phyloP scores from a whole-genome alignment of 2,797 vertebrate genomes.

The Liparis tanakae region DNA sequence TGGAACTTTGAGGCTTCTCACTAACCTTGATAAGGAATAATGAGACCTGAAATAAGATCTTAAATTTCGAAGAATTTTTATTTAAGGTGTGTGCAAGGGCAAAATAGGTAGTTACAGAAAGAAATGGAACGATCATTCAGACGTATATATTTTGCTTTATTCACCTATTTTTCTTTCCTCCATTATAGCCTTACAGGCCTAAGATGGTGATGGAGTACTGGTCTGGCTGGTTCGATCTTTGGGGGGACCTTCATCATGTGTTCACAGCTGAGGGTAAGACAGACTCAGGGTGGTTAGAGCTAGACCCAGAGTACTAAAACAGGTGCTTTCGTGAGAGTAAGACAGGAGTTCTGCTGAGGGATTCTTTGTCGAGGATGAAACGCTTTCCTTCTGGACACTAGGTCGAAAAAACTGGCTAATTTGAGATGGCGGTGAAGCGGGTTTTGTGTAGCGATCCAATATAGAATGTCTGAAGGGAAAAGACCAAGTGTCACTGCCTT shows the following conservation, averaged over 20 bases:
- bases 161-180: background rate
- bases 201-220: constrained; percentile 97
- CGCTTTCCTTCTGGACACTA: constrained; percentile 15
- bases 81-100: background rate
- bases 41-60: background rate
- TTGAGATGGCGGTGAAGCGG: constrained; percentile 36
- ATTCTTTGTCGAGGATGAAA: constrained; percentile 38
- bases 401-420: constrained; percentile 46
- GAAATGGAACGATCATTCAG: constrained; percentile 5
- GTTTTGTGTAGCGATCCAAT: constrained; percentile 35
- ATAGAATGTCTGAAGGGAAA: constrained; percentile 40
- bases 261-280: constrained; percentile 89
- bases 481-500: constrained; percentile 38
- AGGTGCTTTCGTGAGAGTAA: constrained; percentile 5
- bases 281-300: background rate
- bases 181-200: constrained; percentile 85
- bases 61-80: background rate
- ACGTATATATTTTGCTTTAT: background rate
- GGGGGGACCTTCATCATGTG: constrained; percentile 90
- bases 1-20: background rate
- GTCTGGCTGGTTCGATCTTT: constrained; percentile 95
- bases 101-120: background rate
- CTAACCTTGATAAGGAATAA: background rate
- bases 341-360: constrained; percentile 25
- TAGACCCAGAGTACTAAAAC: background rate